Conservation (phyloP, 2,888 invertebrate genomes). For the Cephus runcator region DNA sequence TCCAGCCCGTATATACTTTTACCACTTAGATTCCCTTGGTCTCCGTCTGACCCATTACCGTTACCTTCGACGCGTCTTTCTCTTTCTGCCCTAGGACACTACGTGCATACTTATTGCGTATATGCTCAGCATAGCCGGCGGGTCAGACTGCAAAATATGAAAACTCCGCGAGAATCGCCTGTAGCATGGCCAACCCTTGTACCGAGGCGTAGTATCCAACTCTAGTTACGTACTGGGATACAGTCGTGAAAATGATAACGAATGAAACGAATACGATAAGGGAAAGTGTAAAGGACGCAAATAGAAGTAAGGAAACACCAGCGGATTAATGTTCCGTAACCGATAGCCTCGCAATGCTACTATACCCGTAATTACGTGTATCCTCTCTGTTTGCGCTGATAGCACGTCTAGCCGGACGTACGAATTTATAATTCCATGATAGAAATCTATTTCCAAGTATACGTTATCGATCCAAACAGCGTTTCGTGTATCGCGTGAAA, state of each 20-base stretch:
- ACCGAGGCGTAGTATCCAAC: neutral
- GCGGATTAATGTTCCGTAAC: neutral
- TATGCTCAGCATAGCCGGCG: neutral
- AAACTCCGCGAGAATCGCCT: neutral
- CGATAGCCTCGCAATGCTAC: neutral
- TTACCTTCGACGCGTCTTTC: neutral
- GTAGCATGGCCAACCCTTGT: neutral
- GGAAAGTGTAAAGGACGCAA: neutral
- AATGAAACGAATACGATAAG: neutral
- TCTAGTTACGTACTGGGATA: neutral
- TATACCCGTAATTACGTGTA: neutral
- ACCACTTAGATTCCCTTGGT: neutral
- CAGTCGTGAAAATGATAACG: neutral
- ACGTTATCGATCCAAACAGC: constrained; percentile 30
- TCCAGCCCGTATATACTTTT: neutral
- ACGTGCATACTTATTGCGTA: neutral
- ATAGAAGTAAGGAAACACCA: neutral
- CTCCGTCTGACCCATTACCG: neutral
- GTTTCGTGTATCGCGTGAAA: constrained; percentile 18
- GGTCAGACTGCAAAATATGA: neutral
- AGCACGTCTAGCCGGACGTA: neutral
- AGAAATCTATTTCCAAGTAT: constrained; percentile 28
- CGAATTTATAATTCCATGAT: constrained; percentile 9
- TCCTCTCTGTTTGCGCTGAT: neutral
- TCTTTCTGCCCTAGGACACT: neutral